Base-by-base conservation (phyloP, 2,797 vertebrate species). In the Telmatherina bonti region DNA sequence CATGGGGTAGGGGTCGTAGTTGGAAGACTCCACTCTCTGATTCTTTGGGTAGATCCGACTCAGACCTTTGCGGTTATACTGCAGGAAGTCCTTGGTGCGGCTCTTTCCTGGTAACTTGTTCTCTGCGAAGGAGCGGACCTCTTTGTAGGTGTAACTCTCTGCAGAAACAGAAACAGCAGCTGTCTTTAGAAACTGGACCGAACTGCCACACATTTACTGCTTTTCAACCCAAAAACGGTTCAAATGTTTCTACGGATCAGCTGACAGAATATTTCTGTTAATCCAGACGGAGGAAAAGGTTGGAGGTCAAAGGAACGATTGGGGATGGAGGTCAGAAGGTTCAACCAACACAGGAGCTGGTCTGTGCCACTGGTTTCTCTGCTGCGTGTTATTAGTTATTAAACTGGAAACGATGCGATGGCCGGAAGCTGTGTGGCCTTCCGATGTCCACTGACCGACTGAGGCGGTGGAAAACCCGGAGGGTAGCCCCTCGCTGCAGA, bases 81-180 rank as follows among this genome's bases (percentile, higher is more conserved):
- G 85, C 69, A 98, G 73, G 68, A 99, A 91, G 0, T 96, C 95
- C 0, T 81, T 51, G 0, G 95, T 94, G 61, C 82, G 95, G 93
- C 87, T 95, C 71, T 94, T 95, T 33, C 93, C 92, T 4, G 93
- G 96, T 26, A 89, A 93, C 89, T 98, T 99, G 52, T 96, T 99
- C 88, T 99, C 98, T 83, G 96, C 95, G 1, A 99, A 99, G 36
- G 98, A 99, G 53, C 97, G 96, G n/a, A 99, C 92, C 91, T 99
- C 97, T 80, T 94, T 96, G 93, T 96, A 99, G 86, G 74, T 95
- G 8, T 95, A 96, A 45, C 86, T 92, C 53, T 96, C 97, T 98
- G 69, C 4, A 71, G 11, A 77, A 9, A 29, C 4, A n/a, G 59
- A 8, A 61, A 47, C 6, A 67, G 38, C 8, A 6, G 13, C 26